These are phyloP conservation scores for Leptopilina drosophilae DNA, from an alignment of 2,888 invertebrate species.

Conservation along the genomic window DNA sequence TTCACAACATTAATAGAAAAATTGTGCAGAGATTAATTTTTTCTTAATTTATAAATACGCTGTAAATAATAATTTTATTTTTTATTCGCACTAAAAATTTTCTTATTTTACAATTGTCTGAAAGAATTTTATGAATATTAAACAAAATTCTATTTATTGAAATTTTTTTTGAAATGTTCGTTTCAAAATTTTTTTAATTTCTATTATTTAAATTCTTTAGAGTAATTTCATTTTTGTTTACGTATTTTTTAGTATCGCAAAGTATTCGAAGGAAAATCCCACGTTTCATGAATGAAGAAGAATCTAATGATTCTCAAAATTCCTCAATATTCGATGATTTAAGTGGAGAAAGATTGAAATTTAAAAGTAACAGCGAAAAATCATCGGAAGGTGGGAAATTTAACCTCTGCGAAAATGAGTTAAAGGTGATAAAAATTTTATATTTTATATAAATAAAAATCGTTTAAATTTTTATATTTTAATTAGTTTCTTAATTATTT, in stretches of 20 bases:
- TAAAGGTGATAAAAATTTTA: neutral
- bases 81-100: too few species aligned
- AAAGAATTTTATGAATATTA: too few species aligned
- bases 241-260: neutral
- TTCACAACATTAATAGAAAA: too few species aligned
- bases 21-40: too few species aligned
- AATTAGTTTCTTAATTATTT: too few species aligned
- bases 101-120: too few species aligned
- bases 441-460: too few species aligned
- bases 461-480: neutral
- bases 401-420: neutral
- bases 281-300: neutral
- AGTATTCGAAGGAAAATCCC: neutral
- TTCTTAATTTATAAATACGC: too few species aligned
- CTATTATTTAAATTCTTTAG: neutral
- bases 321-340: conserved; percentile 4
- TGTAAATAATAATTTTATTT: too few species aligned
- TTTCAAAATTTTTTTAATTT: too few species aligned
- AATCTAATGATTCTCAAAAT: neutral
- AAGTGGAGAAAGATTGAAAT: conserved; percentile 11
- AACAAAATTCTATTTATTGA: too few species aligned
- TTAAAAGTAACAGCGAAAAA: neutral
- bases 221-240: neutral
- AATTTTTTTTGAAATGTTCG: too few species aligned
- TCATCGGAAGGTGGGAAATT: neutral